phyloP scores from a whole-genome alignment of 1,140 invertebrate species.

The Lineus longissimus region DNA sequence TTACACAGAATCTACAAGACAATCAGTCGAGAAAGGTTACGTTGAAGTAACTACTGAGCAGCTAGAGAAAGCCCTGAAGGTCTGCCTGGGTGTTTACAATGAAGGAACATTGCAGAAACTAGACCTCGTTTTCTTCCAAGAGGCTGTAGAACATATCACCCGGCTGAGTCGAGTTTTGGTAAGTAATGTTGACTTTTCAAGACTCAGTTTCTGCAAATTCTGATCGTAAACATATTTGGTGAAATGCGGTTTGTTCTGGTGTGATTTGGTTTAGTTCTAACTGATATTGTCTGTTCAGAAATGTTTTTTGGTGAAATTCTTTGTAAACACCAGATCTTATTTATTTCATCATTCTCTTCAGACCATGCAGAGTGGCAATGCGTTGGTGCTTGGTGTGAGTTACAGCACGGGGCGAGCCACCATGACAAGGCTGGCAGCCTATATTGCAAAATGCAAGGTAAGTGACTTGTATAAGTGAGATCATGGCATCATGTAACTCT shows the following conservation, averaged over 20 bases:
- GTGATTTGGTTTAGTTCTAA: not conserved
- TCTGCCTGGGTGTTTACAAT: constrained; percentile 46
- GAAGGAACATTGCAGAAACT: constrained; percentile 38
- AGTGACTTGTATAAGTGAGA: not conserved
- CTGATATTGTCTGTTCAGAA: too few relatives aligned
- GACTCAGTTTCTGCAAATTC: too few relatives aligned
- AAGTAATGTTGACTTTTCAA: constrained; percentile 21
- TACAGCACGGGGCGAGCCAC: constrained; percentile 46
- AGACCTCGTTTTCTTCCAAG: constrained; percentile 48
- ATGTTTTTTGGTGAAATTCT: not conserved
- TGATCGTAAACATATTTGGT: not conserved
- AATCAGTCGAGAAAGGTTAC: constrained; percentile 44
- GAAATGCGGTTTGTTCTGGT: not conserved
- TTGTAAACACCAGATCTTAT: not conserved
- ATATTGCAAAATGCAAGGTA: constrained; percentile 48
- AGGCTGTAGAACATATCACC: constrained; percentile 46
- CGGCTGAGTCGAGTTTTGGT: constrained; percentile 49
- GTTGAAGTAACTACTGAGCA: constrained; percentile 31
- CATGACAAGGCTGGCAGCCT: constrained; percentile 42
- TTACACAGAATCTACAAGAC: constrained; percentile 35
- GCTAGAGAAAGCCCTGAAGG: constrained; percentile 35
- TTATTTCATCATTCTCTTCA: constrained; percentile 19
- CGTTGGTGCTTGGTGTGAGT: constrained; percentile 39
- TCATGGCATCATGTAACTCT: too few relatives aligned
- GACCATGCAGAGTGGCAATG: constrained; percentile 46